phyloP scores from a whole-genome alignment of 2,797 vertebrate species.

The Fratercula arctica region DNA sequence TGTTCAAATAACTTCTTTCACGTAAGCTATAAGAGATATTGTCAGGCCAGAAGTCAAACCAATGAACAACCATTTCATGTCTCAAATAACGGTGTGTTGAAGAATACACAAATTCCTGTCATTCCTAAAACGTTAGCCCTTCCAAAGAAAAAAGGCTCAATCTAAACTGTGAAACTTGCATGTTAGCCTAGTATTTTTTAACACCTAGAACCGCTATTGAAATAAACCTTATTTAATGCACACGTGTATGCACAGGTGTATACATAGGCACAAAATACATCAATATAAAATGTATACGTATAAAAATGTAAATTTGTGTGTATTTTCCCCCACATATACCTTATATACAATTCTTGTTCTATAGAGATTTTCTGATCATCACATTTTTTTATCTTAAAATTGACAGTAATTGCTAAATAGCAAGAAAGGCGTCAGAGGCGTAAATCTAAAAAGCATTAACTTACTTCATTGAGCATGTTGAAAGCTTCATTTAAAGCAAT shows the following conservation, averaged over 20 bases:
- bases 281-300: not conserved
- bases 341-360: not conserved
- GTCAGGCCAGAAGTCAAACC: not conserved
- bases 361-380: not conserved
- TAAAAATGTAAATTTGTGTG: not conserved
- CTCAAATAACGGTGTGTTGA: not conserved
- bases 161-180: not conserved
- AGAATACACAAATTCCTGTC: not conserved
- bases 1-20: not conserved
- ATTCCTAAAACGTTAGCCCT: not conserved
- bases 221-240: not conserved
- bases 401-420: not conserved
- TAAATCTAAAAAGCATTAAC: slow-evolving; percentile 46
- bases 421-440: not conserved
- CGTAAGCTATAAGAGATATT: not conserved
- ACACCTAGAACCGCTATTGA: not conserved
- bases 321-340: not conserved
- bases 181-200: not conserved
- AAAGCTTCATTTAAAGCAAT: slow-evolving; percentile 94
- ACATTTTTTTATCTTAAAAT: not conserved
- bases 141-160: not conserved
- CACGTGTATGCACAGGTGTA: not conserved
- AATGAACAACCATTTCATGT: not conserved
- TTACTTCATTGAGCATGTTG: slow-evolving; percentile 92
- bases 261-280: not conserved